Conservation (phyloP, 2,888 invertebrate species). For the Epinotia nisella region DNA sequence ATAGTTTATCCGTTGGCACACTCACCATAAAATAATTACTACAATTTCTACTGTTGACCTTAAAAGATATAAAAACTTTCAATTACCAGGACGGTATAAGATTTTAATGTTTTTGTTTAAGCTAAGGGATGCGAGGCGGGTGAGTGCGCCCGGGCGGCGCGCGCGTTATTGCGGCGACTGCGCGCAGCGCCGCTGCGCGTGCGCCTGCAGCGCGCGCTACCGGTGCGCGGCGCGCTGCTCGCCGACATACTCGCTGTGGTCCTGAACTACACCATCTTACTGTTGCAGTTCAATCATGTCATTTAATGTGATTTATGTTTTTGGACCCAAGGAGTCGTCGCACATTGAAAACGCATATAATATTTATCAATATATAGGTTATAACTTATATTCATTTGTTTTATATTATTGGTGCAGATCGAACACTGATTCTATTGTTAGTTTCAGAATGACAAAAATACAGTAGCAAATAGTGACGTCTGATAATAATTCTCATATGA, state of each 20-base stretch:
- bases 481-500: too few species aligned
- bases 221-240: conserved; percentile 2
- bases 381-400: too few species aligned
- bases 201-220: neutral
- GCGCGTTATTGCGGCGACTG: neutral
- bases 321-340: neutral
- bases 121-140: neutral
- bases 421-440: too few species aligned
- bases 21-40: too few species aligned
- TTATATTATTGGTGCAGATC: too few species aligned
- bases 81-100: neutral
- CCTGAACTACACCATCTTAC: neutral
- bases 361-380: too few species aligned
- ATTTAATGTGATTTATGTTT: neutral
- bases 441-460: too few species aligned
- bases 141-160: neutral
- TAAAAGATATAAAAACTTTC: neutral
- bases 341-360: too few species aligned
- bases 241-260: neutral
- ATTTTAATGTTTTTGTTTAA: neutral
- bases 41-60: too few species aligned
- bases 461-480: too few species aligned
- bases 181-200: conserved; percentile 14
- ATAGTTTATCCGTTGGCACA: too few species aligned
- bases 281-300: conserved; percentile 21